These are phyloP conservation scores for Polyommatus iphigenia DNA, from an alignment of 2,888 invertebrate species.

Conservation along the genomic window DNA sequence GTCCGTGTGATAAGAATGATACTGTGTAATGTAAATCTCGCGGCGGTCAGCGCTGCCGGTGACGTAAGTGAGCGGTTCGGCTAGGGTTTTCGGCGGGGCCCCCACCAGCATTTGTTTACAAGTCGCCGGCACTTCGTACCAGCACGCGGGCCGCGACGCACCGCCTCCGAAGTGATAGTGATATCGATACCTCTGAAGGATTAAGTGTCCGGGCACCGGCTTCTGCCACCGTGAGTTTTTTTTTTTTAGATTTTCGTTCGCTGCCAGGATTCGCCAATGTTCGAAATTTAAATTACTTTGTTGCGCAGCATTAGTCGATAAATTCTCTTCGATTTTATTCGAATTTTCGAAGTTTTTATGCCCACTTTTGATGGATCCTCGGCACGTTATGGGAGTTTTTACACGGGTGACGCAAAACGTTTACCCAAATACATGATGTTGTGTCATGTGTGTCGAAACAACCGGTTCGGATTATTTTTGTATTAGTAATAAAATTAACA, in stretches of 20 bases:
- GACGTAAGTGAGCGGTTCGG: constrained; percentile 75
- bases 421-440: constrained; percentile 15
- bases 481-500: constrained; percentile 76
- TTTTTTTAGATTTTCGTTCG: background rate
- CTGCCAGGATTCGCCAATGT: background rate
- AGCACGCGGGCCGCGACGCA: constrained; percentile 68
- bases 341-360: background rate
- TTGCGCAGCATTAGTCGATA: background rate
- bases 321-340: background rate
- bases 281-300: background rate
- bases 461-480: constrained; percentile 73
- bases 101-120: constrained; percentile 79
- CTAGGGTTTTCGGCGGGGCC: constrained; percentile 76
- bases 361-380: background rate
- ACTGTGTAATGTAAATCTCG: constrained; percentile 37
- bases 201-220: constrained; percentile 23
- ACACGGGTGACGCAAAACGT: constrained; percentile 7
- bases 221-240: constrained; percentile 16
- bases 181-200: constrained; percentile 38
- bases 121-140: constrained; percentile 73
- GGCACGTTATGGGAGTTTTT: background rate
- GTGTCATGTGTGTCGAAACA: constrained; percentile 57
- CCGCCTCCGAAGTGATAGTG: constrained; percentile 57
- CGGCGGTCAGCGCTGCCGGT: constrained; percentile 49
- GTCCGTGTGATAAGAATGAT: constrained; percentile 4